These are phyloP conservation scores for Nasonia oneida DNA, from an alignment of 2,888 invertebrate species.

Conservation along the genomic window DNA sequence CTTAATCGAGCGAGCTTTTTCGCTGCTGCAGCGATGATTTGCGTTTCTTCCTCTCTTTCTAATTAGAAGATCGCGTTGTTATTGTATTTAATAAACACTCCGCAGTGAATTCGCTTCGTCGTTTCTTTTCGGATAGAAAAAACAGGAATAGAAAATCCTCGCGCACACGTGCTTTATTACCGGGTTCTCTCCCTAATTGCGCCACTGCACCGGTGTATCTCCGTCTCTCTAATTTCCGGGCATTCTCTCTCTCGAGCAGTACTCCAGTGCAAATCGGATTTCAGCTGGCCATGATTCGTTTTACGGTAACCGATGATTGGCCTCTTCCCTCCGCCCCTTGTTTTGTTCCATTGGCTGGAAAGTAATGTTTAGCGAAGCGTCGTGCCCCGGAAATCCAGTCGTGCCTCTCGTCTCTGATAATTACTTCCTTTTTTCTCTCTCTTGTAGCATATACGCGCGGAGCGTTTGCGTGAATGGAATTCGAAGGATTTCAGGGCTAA, in stretches of 20 bases:
- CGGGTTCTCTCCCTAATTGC: constrained; percentile 2
- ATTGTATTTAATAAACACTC: neutral
- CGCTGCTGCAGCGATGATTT: too few species aligned
- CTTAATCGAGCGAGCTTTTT: constrained; percentile 32
- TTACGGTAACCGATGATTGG: constrained; percentile 42
- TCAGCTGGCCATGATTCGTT: constrained; percentile 35
- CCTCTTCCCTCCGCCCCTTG: neutral
- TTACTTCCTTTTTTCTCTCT: neutral
- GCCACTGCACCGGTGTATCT: neutral
- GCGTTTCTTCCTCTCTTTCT: neutral
- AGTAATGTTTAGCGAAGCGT: constrained; percentile 22
- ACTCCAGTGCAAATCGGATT: constrained; percentile 42
- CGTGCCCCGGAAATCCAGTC: neutral
- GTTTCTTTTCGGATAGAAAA: neutral
- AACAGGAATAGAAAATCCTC: neutral
- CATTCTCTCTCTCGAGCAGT: constrained; percentile 20
- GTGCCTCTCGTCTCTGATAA: constrained; percentile 17
- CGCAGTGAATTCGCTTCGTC: neutral
- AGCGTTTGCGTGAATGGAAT: neutral
- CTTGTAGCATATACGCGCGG: neutral
- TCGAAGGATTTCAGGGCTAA: neutral
- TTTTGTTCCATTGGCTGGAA: constrained; percentile 42
- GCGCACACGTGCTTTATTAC: neutral
- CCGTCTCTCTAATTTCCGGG: constrained; percentile 36
- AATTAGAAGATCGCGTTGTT: neutral